Percentiles rank a stretch among this genome's conserved stretches.
These are phyloP conservation scores for Drosophila nigricruria DNA, from an alignment of 2,888 invertebrate species.

Conservation along the genomic window DNA sequence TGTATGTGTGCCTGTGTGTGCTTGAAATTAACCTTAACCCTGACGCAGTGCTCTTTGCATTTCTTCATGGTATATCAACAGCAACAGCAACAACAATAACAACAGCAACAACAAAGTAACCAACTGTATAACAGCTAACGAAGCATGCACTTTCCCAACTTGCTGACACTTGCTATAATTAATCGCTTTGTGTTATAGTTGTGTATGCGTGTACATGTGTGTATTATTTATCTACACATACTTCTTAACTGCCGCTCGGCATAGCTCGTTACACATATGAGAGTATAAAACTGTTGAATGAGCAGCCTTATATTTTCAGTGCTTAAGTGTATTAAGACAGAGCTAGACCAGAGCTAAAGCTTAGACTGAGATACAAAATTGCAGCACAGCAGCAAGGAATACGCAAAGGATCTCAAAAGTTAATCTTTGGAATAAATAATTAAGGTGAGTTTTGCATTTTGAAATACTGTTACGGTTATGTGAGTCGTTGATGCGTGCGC, in stretches of 20 bases:
- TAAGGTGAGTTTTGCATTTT: conserved; percentile 55
- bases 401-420: conserved; percentile 26
- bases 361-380: background rate
- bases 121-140: conserved; percentile 46
- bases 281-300: conserved; percentile 66
- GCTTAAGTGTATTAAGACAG: conserved; percentile 40
- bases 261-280: conserved; percentile 33
- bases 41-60: conserved; percentile 6
- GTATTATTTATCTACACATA: background rate
- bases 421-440: conserved; percentile 41
- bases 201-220: background rate
- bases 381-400: conserved; percentile 1
- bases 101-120: conserved; percentile 2
- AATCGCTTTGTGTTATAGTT: conserved; percentile 19
- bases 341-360: conserved; percentile 39
- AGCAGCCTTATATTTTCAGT: conserved; percentile 68
- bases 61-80: conserved; percentile 10
- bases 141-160: conserved; percentile 24
- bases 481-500: conserved; percentile 12
- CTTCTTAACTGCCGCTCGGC: conserved; percentile 40
- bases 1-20: background rate
- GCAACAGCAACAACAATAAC: background rate
- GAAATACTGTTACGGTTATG: conserved; percentile 10
- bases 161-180: conserved; percentile 40
- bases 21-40: conserved; percentile 24